These are phyloP conservation scores for Argyrosomus regius DNA, from an alignment of 2,797 vertebrate genomes.

Conservation along the genomic window DNA sequence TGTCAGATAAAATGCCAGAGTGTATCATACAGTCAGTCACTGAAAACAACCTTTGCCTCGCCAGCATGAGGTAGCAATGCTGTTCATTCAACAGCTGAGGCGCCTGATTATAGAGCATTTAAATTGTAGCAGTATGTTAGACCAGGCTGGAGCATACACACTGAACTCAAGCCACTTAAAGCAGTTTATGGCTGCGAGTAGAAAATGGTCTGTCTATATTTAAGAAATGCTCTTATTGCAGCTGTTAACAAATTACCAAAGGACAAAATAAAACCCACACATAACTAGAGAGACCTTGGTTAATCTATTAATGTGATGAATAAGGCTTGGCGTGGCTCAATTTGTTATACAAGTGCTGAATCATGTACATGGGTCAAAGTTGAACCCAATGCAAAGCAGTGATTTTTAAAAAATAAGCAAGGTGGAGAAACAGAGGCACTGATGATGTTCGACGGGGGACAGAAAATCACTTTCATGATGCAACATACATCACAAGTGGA, in stretches of 20 bases:
- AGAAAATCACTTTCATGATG: neutral
- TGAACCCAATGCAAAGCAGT: too few species aligned
- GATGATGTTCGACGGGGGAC: too few species aligned
- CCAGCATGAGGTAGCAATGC: slow-evolving; percentile 13
- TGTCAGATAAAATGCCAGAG: slow-evolving; percentile 32
- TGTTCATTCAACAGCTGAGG: slow-evolving; percentile 18
- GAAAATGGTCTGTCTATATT: neutral
- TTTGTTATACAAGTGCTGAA: neutral
- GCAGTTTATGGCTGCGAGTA: neutral
- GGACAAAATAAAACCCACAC: neutral
- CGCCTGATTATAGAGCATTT: slow-evolving; percentile 9
- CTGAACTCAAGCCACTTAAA: too few species aligned
- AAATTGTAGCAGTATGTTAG: slow-evolving; percentile 4
- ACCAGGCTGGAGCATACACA: neutral
- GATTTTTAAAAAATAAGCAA: too few species aligned
- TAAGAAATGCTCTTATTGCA: neutral
- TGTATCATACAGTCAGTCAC: slow-evolving; percentile 10
- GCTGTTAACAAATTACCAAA: neutral
- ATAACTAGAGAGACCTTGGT: neutral
- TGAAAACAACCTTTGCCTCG: slow-evolving; percentile 24
- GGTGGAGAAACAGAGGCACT: too few species aligned
- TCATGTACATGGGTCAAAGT: neutral
- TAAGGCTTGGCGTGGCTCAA: neutral
- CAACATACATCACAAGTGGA: neutral
- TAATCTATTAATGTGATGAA: neutral